Conservation (phyloP, 2,797 vertebrate species). For the Chrysocyon brachyurus region DNA sequence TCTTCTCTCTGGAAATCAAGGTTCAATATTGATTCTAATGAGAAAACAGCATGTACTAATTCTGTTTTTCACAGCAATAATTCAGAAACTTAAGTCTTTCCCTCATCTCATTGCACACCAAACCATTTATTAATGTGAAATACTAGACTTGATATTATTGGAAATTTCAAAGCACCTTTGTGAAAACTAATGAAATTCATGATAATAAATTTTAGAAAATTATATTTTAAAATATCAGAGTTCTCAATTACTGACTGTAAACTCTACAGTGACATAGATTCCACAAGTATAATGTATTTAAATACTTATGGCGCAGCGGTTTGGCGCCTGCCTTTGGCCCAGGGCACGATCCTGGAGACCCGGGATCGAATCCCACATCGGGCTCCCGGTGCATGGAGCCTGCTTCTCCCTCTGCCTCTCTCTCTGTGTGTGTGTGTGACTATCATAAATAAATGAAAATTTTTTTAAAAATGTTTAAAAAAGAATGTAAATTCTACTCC, state of each 20-base stretch:
- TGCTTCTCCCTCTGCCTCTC: no score
- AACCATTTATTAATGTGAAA: constrained; percentile 41
- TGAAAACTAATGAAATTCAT: constrained; percentile 17
- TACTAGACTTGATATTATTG: not conserved
- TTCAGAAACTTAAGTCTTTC: constrained; percentile 50
- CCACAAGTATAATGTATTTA: constrained; percentile 21
- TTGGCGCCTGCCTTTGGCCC: no score
- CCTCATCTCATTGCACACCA: not conserved
- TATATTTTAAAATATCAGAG: not conserved
- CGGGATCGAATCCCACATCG: no score
- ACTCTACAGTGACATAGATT: constrained; percentile 34
- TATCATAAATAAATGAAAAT: no score
- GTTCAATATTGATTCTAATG: not conserved
- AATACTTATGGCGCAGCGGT: not conserved
- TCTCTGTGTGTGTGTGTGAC: no score
- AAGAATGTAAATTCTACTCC: constrained; percentile 54
- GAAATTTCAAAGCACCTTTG: constrained; percentile 42
- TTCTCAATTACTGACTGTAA: constrained; percentile 23
- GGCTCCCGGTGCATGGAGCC: no score
- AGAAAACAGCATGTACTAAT: not conserved
- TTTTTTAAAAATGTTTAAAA: no score
- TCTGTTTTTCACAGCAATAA: constrained; percentile 39
- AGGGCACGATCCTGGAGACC: no score
- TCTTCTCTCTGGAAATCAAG: constrained; percentile 57
- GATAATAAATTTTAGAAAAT: constrained; percentile 22